These are phyloP conservation scores for Aphelenchoides fujianensis DNA, from an alignment of 1,140 invertebrate species.

Conservation along the genomic window DNA sequence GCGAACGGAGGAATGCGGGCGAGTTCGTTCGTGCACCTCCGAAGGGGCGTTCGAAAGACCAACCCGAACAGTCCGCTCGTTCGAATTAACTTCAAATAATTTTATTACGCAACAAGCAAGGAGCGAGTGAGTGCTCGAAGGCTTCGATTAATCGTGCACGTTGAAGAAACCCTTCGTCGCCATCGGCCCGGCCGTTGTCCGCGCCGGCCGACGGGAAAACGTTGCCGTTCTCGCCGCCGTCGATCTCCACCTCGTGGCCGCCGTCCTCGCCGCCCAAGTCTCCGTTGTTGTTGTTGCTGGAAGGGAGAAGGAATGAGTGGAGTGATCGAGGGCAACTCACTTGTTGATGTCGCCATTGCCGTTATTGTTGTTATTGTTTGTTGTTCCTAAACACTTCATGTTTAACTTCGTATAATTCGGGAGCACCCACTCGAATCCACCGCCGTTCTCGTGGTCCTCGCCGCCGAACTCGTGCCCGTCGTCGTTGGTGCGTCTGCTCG, in stretches of 20 bases:
- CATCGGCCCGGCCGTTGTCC: not conserved
- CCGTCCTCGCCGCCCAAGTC: not conserved
- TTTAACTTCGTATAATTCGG: too few relatives aligned
- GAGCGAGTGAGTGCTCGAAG: too few relatives aligned
- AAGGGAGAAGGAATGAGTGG: not conserved
- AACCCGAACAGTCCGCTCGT: not conserved
- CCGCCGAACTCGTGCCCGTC: too few relatives aligned
- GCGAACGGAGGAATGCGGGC: not conserved
- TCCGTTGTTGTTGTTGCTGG: not conserved
- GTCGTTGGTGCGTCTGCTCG: too few relatives aligned
- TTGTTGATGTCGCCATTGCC: not conserved
- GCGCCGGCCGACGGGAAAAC: not conserved
- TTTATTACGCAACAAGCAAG: slow-evolving; percentile 2
- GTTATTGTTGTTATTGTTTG: not conserved
- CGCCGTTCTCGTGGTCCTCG: too few relatives aligned
- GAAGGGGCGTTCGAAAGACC: too few relatives aligned
- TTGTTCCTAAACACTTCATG: too few relatives aligned
- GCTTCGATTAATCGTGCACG: not conserved
- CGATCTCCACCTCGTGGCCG: not conserved
- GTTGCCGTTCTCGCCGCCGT: not conserved
- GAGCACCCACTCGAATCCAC: too few relatives aligned
- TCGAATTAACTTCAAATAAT: not conserved
- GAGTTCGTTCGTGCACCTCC: not conserved
- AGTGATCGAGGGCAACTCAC: not conserved
- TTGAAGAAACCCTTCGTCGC: not conserved